Conservation (phyloP, 2,888 invertebrate species). For the Apocheima hispidaria region DNA sequence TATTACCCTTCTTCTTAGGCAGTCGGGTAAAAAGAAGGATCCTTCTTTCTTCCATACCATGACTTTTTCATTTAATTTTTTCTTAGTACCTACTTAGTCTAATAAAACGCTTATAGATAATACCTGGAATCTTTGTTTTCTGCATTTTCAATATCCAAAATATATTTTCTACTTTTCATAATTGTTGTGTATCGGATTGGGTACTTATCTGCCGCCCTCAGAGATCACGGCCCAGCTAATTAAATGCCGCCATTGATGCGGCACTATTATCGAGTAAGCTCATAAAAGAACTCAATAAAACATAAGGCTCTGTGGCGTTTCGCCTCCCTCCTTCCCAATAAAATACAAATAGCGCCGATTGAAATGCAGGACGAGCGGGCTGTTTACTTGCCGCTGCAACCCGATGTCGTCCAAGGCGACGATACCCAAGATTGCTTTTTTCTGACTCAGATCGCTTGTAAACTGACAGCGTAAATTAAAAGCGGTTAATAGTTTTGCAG, state of each 20-base stretch:
- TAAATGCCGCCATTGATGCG: conserved; percentile 27
- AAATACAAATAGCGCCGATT: conserved; percentile 83
- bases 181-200: conserved; percentile 3
- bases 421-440: conserved; percentile 82
- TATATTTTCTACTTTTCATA: neutral
- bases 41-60: too few species aligned
- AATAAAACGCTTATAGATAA: neutral
- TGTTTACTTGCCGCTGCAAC: conserved; percentile 72
- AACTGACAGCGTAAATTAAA: conserved; percentile 74
- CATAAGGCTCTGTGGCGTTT: conserved; percentile 69
- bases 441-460: conserved; percentile 72
- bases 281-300: conserved; percentile 78
- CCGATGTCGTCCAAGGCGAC: conserved; percentile 65
- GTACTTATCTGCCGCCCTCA: conserved; percentile 19
- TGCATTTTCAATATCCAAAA: neutral
- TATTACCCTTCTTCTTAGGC: too few species aligned
- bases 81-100: neutral
- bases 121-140: too few species aligned
- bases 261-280: conserved; percentile 44
- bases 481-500: conserved; percentile 45
- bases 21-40: too few species aligned
- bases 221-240: conserved; percentile 34
- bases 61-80: too few species aligned
- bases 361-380: conserved; percentile 79
- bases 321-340: conserved; percentile 72